Conservation (phyloP, 2,113 vertebrate species). For the Takifugu flavidus region DNA sequence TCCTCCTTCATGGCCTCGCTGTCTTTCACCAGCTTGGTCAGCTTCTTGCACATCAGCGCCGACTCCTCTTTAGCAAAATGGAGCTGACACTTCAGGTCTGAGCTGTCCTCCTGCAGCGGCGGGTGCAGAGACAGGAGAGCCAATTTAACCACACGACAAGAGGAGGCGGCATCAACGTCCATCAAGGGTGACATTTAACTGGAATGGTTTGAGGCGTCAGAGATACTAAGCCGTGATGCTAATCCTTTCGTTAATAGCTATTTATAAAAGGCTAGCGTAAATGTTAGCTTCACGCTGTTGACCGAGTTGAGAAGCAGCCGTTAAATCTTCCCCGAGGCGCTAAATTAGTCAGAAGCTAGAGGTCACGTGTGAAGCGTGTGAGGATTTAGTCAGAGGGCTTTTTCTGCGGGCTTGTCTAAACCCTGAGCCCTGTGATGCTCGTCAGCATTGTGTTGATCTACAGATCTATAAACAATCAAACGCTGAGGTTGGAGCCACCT, state of each 20-base stretch:
- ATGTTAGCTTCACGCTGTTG: too few relatives aligned
- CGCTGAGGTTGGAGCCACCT: constrained; percentile 22
- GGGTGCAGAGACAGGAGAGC: constrained; percentile 6
- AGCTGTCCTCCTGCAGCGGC: constrained; percentile 85
- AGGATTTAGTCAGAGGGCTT: constrained; percentile 2
- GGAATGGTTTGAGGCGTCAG: neutral
- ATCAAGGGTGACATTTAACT: neutral
- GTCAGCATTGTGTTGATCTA: too few relatives aligned
- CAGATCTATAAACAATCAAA: neutral
- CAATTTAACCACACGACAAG: neutral
- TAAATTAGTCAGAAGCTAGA: neutral
- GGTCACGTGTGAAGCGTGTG: constrained; percentile 1
- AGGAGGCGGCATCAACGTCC: neutral
- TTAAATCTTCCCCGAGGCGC: neutral
- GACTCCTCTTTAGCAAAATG: constrained; percentile 98
- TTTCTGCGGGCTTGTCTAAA: neutral
- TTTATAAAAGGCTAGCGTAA: too few relatives aligned
- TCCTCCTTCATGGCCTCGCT: constrained; percentile 94
- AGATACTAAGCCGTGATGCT: too few relatives aligned
- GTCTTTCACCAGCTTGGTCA: constrained; percentile 94
- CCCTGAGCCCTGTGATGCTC: too few relatives aligned
- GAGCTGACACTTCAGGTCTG: constrained; percentile 95
- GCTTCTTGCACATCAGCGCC: constrained; percentile 97
- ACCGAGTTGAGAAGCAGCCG: neutral
- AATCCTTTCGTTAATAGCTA: too few relatives aligned